These are phyloP conservation scores for Poeciliopsis gracilis DNA, from an alignment of 2,797 vertebrate species.

Conservation along the genomic window DNA sequence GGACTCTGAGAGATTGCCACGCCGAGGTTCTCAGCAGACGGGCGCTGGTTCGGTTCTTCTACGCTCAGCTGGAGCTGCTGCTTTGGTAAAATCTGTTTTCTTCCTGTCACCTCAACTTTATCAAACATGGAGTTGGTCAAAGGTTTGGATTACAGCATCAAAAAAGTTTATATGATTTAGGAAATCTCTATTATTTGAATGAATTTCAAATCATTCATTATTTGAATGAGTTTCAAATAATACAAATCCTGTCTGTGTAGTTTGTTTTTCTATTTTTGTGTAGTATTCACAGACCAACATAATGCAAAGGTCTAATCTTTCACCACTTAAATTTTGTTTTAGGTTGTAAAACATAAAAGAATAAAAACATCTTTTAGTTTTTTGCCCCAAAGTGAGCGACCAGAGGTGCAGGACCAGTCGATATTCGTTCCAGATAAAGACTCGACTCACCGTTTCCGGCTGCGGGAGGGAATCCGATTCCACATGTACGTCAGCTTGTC, in stretches of 20 bases:
- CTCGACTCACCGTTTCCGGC: constrained; percentile 75
- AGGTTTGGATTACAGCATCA: too few relatives aligned
- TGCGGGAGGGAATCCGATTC: constrained; percentile 85
- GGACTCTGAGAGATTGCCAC: constrained; percentile 86
- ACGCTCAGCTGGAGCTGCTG: constrained; percentile 88
- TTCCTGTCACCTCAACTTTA: neutral
- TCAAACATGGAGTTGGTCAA: neutral
- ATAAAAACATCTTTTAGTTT: neutral
- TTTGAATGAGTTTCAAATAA: too few relatives aligned
- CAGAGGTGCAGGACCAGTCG: constrained; percentile 79
- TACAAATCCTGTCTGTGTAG: neutral
- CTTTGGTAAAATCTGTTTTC: constrained; percentile 77
- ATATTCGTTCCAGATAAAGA: constrained; percentile 83
- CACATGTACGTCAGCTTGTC: constrained; percentile 91
- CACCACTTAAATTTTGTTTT: neutral
- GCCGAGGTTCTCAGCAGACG: constrained; percentile 87
- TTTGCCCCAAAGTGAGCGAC: constrained; percentile 77
- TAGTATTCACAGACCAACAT: too few relatives aligned
- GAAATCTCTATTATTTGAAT: too few relatives aligned
- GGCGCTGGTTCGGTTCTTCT: constrained; percentile 89
- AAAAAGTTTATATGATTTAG: neutral
- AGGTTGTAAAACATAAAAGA: neutral
- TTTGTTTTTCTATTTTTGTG: too few relatives aligned
- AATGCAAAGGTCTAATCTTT: neutral
- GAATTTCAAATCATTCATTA: too few relatives aligned